Conservation (phyloP, 1,140 invertebrate species). For the Eriosoma lanigerum region DNA sequence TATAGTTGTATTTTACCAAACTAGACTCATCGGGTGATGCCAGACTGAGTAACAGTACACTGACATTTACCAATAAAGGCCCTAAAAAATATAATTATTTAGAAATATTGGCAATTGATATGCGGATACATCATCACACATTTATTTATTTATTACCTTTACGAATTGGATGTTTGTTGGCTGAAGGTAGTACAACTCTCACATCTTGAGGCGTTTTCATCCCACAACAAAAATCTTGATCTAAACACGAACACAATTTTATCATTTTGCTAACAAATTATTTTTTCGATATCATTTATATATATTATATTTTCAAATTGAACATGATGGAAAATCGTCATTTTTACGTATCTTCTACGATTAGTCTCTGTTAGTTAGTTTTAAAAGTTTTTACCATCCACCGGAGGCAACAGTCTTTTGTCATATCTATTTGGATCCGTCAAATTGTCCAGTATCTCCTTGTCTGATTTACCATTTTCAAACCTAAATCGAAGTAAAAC, state of each 20-base stretch:
- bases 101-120: no score
- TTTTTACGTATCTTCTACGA: no score
- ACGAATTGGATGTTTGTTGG: conserved; percentile 40
- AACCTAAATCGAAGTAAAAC: conserved; percentile 64
- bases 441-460: conserved; percentile 83
- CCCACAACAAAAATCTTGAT: conserved; percentile 84
- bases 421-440: conserved; percentile 79
- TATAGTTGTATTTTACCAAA: conserved; percentile 70
- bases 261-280: conserved; percentile 57
- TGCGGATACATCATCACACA: no score
- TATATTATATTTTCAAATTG: no score
- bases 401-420: conserved; percentile 81
- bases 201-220: conserved; percentile 71
- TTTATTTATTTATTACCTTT: conserved; percentile 35
- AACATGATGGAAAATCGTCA: no score
- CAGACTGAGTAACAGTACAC: conserved; percentile 86
- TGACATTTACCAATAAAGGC: conserved; percentile 87
- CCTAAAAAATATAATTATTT: conserved; percentile 64
- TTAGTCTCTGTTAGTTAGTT: background rate
- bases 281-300: no score
- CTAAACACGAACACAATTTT: conserved; percentile 61
- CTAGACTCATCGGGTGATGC: conserved; percentile 93
- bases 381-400: conserved; percentile 67
- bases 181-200: conserved; percentile 57
- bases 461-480: conserved; percentile 84